These are phyloP conservation scores for Mixornis gularis DNA, from an alignment of 2,113 vertebrate species.

Conservation along the genomic window DNA sequence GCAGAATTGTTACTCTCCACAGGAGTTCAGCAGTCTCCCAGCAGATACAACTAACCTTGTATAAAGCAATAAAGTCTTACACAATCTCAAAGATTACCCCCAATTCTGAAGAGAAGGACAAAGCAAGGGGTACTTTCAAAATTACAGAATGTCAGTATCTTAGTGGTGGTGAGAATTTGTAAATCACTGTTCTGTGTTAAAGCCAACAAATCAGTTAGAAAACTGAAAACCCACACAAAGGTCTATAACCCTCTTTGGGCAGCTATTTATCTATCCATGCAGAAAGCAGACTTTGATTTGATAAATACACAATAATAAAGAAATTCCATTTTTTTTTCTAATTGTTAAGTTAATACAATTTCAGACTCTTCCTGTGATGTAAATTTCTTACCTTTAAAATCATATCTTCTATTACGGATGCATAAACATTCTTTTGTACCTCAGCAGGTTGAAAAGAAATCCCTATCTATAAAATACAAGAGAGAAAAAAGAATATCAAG, in stretches of 20 bases:
- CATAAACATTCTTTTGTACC: constrained; percentile 87
- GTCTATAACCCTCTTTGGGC: background rate
- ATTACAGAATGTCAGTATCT: background rate
- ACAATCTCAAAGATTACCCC: background rate
- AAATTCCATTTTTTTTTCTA: background rate
- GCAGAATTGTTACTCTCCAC: background rate
- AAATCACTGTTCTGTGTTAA: background rate
- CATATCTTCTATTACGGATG: constrained; percentile 91
- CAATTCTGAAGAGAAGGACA: background rate
- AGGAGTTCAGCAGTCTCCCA: background rate
- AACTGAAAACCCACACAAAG: background rate
- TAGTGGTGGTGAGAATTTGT: background rate
- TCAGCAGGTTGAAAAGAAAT: constrained; percentile 87
- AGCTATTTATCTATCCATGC: background rate
- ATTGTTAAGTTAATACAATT: background rate
- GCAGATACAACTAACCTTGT: background rate
- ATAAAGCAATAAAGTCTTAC: background rate
- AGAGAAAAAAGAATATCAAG: background rate
- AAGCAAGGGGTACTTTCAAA: background rate
- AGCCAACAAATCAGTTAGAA: background rate
- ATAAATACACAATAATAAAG: background rate
- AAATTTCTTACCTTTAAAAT: constrained; percentile 85
- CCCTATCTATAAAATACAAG: constrained; percentile 80
- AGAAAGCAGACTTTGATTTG: background rate
- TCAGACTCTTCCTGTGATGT: background rate